Conservation (phyloP, 2,888 invertebrate genomes). For the Epinotia brunnichana region DNA sequence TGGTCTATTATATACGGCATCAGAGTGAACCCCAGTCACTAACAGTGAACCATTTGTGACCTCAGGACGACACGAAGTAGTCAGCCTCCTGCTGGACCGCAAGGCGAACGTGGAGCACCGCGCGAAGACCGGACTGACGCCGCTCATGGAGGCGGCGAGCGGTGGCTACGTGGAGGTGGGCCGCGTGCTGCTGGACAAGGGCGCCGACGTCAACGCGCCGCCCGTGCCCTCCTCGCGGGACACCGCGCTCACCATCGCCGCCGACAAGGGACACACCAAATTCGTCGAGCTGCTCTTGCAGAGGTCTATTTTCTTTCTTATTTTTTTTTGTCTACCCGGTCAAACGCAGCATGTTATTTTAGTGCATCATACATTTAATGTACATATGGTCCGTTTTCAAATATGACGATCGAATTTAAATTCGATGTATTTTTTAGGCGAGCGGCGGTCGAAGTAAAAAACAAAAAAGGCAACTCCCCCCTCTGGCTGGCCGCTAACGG, state of each 20-base stretch:
- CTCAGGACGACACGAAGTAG: slow-evolving; percentile 94
- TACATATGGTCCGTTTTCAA: background rate
- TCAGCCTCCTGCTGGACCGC: slow-evolving; percentile 96
- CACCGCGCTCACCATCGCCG: slow-evolving; percentile 99
- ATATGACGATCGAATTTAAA: background rate
- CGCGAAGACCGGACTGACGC: slow-evolving; percentile 99
- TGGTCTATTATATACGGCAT: background rate
- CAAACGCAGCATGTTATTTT: background rate
- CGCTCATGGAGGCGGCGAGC: slow-evolving; percentile 99
- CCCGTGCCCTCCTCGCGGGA: slow-evolving; percentile 99
- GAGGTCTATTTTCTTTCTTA: slow-evolving; percentile 69
- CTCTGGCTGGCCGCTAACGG: slow-evolving; percentile 99
- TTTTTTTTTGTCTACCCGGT: background rate
- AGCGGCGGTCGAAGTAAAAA: slow-evolving; percentile 98
- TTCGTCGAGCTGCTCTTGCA: slow-evolving; percentile 93
- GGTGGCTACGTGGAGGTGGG: slow-evolving; percentile 99
- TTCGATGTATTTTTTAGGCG: slow-evolving; percentile 69
- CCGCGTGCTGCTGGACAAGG: slow-evolving; percentile 96
- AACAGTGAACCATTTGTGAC: background rate
- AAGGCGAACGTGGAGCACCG: slow-evolving; percentile 99
- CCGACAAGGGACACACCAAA: slow-evolving; percentile 99
- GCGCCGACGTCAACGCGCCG: slow-evolving; percentile 99
- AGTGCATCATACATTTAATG: background rate
- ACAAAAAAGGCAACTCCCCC: slow-evolving; percentile 99
- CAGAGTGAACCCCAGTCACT: too few relatives aligned